Conservation (phyloP, 1,140 invertebrate genomes). For the Augochlora pura region DNA sequence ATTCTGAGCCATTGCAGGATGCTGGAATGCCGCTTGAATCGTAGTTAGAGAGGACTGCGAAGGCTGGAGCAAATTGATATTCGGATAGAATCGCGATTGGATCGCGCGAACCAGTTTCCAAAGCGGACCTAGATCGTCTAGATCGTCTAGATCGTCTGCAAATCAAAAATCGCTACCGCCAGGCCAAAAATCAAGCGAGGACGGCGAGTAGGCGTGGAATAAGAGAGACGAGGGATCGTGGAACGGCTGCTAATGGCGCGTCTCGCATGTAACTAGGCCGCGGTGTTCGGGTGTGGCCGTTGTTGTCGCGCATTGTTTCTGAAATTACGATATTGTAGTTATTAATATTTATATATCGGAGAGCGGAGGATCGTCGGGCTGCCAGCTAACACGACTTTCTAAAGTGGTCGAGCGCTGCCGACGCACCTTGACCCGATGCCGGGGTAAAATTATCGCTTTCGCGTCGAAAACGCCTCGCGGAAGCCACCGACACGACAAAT, state of each 20-base stretch:
- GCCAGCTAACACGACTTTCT: slow-evolving; percentile 66
- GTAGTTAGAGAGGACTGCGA: too few relatives aligned
- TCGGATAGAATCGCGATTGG: too few relatives aligned
- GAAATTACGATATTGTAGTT: slow-evolving; percentile 75
- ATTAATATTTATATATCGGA: slow-evolving; percentile 75
- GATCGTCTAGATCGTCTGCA: too few relatives aligned
- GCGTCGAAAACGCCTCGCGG: slow-evolving; percentile 28
- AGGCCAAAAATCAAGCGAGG: background rate
- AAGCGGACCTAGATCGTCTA: too few relatives aligned
- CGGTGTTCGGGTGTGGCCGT: slow-evolving; percentile 69
- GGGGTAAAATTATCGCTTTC: slow-evolving; percentile 40
- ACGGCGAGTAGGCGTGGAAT: slow-evolving; percentile 46
- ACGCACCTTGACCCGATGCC: slow-evolving; percentile 26
- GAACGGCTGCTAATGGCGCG: slow-evolving; percentile 38
- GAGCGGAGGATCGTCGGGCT: slow-evolving; percentile 48
- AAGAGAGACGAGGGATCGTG: background rate
- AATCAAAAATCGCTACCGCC: background rate
- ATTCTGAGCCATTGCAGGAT: too few relatives aligned
- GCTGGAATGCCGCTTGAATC: too few relatives aligned
- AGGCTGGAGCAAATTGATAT: too few relatives aligned
- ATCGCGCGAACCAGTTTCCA: too few relatives aligned
- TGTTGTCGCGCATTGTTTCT: slow-evolving; percentile 65
- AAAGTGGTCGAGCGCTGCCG: slow-evolving; percentile 66
- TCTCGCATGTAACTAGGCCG: slow-evolving; percentile 56
- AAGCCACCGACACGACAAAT: slow-evolving; percentile 2